These are phyloP conservation scores for Hypotaenidia okinawae DNA, from an alignment of 2,797 vertebrate genomes.

Conservation along the genomic window DNA sequence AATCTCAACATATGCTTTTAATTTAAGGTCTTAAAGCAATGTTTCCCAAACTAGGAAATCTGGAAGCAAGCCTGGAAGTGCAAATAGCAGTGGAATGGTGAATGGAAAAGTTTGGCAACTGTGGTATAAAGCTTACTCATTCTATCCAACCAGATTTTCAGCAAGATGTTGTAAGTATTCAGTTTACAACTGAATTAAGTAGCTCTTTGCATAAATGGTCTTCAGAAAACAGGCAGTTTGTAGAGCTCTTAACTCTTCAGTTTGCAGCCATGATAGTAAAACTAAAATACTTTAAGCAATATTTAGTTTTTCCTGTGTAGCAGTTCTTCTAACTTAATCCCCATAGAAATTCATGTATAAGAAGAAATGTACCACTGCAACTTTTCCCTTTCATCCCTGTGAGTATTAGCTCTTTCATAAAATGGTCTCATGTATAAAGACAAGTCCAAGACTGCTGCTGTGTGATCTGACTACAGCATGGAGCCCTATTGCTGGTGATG, in stretches of 20 bases:
- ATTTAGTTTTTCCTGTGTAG: neutral
- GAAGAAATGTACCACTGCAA: neutral
- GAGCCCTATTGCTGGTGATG: neutral
- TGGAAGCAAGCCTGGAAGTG: slow-evolving; percentile 52
- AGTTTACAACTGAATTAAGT: neutral
- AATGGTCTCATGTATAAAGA: neutral
- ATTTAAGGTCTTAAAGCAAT: neutral
- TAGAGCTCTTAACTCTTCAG: neutral
- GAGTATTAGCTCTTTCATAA: neutral
- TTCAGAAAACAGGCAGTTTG: neutral
- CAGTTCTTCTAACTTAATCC: neutral
- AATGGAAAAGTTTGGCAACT: slow-evolving; percentile 54
- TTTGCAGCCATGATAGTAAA: neutral
- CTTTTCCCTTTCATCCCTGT: neutral
- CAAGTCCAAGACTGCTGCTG: neutral
- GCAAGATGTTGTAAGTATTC: neutral
- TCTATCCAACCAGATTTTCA: slow-evolving; percentile 28
- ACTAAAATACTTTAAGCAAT: neutral
- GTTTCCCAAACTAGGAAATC: slow-evolving; percentile 19
- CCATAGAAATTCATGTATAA: neutral
- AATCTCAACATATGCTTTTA: slow-evolving; percentile 44
- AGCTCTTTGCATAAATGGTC: neutral
- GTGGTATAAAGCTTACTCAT: slow-evolving; percentile 37
- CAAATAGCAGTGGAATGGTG: neutral
- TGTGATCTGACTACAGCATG: neutral